phyloP scores from a whole-genome alignment of 2,888 invertebrate species.

The Drosophila kambysellisi region DNA sequence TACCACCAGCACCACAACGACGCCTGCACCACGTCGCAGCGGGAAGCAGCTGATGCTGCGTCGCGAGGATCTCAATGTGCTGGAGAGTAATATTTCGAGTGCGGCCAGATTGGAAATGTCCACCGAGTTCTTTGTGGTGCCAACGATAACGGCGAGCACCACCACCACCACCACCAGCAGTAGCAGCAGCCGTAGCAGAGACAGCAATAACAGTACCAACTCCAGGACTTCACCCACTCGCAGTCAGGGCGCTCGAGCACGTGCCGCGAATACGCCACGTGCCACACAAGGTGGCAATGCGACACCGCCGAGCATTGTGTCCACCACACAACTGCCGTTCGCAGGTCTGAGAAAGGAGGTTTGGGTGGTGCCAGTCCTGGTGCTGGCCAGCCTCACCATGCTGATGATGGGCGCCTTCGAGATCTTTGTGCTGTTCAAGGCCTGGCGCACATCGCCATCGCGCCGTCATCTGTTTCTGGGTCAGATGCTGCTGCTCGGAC shows the following conservation, averaged over 20 bases:
- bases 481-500: conserved; percentile 93
- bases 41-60: conserved; percentile 76
- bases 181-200: conserved; percentile 18
- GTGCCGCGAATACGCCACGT: conserved; percentile 61
- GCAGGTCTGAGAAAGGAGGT: conserved; percentile 89
- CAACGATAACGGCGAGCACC: conserved; percentile 85
- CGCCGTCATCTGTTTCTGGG: conserved; percentile 94
- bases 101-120: conserved; percentile 90
- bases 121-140: conserved; percentile 93
- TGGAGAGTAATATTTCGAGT: conserved; percentile 80
- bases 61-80: conserved; percentile 77
- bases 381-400: conserved; percentile 93
- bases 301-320: conserved; percentile 81
- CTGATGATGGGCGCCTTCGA: conserved; percentile 94
- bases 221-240: conserved; percentile 52
- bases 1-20: conserved; percentile 32
- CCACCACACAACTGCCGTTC: conserved; percentile 80
- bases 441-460: conserved; percentile 93
- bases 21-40: conserved; percentile 44
- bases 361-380: conserved; percentile 96
- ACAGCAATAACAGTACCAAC: conserved; percentile 21
- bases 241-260: conserved; percentile 72
- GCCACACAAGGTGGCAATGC: conserved; percentile 48
- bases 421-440: conserved; percentile 94
- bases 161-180: conserved; percentile 1